These are phyloP conservation scores for Unio pictorum DNA, from an alignment of 2,888 invertebrate genomes.

Conservation along the genomic window DNA sequence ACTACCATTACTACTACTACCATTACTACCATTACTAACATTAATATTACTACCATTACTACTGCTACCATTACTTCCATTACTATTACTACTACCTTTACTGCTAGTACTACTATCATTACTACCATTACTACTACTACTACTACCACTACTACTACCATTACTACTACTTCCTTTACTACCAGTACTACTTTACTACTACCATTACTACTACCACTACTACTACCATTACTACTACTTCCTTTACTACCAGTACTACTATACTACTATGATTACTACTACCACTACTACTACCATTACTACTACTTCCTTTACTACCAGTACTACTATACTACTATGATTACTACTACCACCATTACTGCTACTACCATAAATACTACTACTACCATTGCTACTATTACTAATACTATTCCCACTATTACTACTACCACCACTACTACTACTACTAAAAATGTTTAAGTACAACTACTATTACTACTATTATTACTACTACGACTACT, in stretches of 20 bases:
- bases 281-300: slow-evolving; percentile 13
- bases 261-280: too few species aligned
- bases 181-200: slow-evolving; percentile 2
- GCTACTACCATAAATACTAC: slow-evolving; percentile 28
- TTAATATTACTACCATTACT: slow-evolving; percentile 15
- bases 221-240: slow-evolving; percentile 21
- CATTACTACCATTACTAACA: slow-evolving; percentile 17
- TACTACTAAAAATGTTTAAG: slow-evolving; percentile 14
- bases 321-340: slow-evolving; percentile 4
- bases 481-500: slow-evolving; percentile 26
- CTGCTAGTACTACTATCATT: slow-evolving; percentile 12
- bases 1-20: slow-evolving; percentile 14
- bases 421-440: slow-evolving; percentile 28
- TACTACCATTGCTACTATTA: slow-evolving; percentile 30
- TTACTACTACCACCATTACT: slow-evolving; percentile 11
- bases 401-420: slow-evolving; percentile 22
- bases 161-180: slow-evolving; percentile 2
- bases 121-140: slow-evolving; percentile 12
- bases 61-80: slow-evolving; percentile 13
- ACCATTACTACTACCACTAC: slow-evolving; percentile 12
- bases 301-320: background rate
- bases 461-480: slow-evolving; percentile 29
- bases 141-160: slow-evolving; percentile 14
- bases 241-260: slow-evolving; percentile 11
- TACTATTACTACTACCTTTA: slow-evolving; percentile 17